Evolutionary conservation across 2,797 vertebrate genomes (phyloP), one percentile per base, ranked within the genome.

Genomic region (Darevskia nairensis): DNA sequence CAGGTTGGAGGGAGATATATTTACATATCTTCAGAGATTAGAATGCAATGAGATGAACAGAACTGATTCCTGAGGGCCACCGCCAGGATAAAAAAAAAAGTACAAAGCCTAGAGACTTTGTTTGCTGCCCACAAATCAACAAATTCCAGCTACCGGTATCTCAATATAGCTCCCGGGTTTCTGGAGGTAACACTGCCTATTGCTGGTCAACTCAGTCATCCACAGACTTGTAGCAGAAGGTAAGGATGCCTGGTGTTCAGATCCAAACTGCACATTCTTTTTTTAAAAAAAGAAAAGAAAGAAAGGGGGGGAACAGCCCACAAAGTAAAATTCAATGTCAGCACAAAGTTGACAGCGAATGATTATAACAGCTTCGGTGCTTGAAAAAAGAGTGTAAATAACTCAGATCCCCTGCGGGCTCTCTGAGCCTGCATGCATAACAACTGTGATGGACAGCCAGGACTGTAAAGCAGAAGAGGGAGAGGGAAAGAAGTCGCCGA

Each of bases 311-410:
- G 11, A 55, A 55, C 50, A 80, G 69, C n/a, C 71, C 96, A 97
- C 96, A 97, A 97, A 97, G 96, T 97, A 97, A 97, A 97, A 97
- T 96, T 96, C 95, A 92, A 96, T 97, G 98, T 97, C 97, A 97
- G 97, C 97, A 97, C 97, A 97, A 97, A 98, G 97, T 98, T 99
- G 98, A 98, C 98, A 98, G 97, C 95, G 93, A 98, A 97, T 97
- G 97, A 98, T 97, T 97, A 97, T 97, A 97, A 98, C 97, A 97
- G 97, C 97, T 98, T 97, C 96, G 95, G 96, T 97, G 98, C 97
- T 97, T 98, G 97, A 97, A 98, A 97, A 80, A 98, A 98, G 97
- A 97, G 97, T 97, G 98, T 97, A 99, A 98, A 99, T 98, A 99
- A 98, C 97, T 97, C 98, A 98, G 97, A 98, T 98, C 98, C 98